phyloP scores from a whole-genome alignment of 2,113 vertebrate genomes.

The Pitta sordida region DNA sequence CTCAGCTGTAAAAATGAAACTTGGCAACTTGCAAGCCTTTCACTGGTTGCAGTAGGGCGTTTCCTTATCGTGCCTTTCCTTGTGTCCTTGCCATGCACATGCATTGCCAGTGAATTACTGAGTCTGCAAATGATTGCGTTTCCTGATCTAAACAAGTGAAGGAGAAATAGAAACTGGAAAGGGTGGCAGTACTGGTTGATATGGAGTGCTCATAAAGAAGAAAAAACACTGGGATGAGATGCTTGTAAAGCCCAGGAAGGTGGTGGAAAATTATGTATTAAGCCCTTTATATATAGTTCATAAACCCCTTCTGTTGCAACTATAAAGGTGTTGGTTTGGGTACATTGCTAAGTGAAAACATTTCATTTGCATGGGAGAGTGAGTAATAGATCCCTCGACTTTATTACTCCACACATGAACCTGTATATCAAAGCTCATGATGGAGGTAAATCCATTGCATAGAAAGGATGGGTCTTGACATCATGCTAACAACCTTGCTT shows the following conservation, averaged over 20 bases:
- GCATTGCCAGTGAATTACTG: not conserved
- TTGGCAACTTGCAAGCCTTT: not conserved
- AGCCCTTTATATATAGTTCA: not conserved
- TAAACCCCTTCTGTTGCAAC: not conserved
- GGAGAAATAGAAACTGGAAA: not conserved
- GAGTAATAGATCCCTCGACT: not conserved
- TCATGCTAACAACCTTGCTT: not conserved
- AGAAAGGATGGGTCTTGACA: not conserved
- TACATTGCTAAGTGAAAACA: not conserved
- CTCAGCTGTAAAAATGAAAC: not conserved
- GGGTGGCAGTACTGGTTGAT: not conserved
- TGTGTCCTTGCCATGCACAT: fast-evolving
- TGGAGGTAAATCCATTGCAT: not conserved
- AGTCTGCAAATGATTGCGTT: not conserved
- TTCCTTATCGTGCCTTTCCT: not conserved
- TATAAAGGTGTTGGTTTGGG: not conserved
- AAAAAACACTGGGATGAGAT: not conserved
- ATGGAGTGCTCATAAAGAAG: not conserved
- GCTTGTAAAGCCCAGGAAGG: not conserved
- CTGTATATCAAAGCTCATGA: not conserved
- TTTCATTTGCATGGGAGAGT: not conserved
- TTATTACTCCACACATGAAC: not conserved
- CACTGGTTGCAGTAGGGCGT: fast-evolving
- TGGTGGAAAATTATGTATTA: not conserved
- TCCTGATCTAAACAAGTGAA: not conserved